Percentiles rank a stretch among this genome's conserved stretches.
Conservation (phyloP, 2,797 vertebrate genomes). For the Diceros bicornis region DNA sequence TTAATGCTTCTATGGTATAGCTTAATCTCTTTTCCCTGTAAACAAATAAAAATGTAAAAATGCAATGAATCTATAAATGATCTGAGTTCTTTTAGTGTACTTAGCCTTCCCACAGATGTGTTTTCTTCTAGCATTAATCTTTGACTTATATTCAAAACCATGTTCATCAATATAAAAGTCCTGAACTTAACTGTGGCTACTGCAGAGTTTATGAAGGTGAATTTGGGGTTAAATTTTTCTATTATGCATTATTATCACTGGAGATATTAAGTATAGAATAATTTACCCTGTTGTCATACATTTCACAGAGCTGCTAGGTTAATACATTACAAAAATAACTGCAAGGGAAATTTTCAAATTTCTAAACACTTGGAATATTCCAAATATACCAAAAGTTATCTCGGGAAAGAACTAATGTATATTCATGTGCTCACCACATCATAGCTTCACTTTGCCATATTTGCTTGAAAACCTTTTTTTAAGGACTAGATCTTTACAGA, state of each 20-base stretch:
- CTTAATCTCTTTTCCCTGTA: background rate
- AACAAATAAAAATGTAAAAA: slow-evolving; percentile 10
- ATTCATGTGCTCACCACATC: background rate
- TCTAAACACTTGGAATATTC: background rate
- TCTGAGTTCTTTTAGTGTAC: background rate
- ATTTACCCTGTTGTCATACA: background rate
- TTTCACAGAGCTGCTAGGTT: background rate
- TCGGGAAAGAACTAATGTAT: background rate
- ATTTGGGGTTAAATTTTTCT: slow-evolving; percentile 13
- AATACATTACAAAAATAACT: background rate
- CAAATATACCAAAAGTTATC: background rate
- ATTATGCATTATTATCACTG: background rate
- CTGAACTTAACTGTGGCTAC: background rate
- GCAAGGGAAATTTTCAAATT: background rate
- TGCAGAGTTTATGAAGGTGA: background rate
- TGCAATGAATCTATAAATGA: background rate
- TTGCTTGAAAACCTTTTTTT: background rate
- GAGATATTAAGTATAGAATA: background rate
- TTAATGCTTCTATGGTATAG: background rate
- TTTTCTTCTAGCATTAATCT: background rate
- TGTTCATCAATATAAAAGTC: background rate
- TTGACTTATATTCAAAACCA: background rate
- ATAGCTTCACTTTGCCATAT: background rate
- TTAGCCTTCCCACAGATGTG: background rate
- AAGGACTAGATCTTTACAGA: background rate